Evolutionary conservation across 2,113 vertebrate genomes (phyloP).

Genomic region (Labeo catla): DNA sequence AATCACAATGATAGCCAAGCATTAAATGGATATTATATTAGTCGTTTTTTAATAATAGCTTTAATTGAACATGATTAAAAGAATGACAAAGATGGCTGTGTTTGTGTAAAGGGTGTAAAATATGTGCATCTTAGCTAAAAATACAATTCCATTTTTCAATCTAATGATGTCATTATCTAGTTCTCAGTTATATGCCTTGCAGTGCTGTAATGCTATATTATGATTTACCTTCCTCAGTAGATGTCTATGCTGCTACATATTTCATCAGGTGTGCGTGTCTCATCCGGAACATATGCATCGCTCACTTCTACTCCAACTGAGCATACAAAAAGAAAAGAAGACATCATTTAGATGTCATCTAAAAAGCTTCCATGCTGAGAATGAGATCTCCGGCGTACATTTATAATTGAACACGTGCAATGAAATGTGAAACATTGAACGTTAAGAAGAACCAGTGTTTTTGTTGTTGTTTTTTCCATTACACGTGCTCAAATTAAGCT

Average conservation of each 20-base stretch:
- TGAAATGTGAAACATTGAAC: not conserved
- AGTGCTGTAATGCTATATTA: not conserved
- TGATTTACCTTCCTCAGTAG: not conserved
- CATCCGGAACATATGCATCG: not conserved
- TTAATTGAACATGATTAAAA: not conserved
- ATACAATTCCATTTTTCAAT: not conserved
- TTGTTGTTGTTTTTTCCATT: no score
- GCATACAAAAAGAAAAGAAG: not conserved
- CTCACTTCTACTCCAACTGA: not conserved
- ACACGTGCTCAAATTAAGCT: no score
- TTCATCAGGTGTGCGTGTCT: not conserved
- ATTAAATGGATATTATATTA: not conserved
- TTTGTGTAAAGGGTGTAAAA: not conserved
- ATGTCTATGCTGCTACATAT: not conserved
- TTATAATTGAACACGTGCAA: conserved; percentile 24
- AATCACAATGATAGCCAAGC: not conserved
- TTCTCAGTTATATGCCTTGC: not conserved
- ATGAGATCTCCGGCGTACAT: not conserved
- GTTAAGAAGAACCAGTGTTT: no score
- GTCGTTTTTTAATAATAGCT: not conserved
- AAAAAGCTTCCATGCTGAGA: not conserved
- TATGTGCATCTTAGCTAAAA: not conserved
- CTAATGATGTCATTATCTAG: not conserved
- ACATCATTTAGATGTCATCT: conserved; percentile 7
- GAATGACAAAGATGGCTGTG: not conserved